These are phyloP conservation scores for Archocentrus centrarchus DNA, from an alignment of 2,113 vertebrate genomes.

Conservation along the genomic window DNA sequence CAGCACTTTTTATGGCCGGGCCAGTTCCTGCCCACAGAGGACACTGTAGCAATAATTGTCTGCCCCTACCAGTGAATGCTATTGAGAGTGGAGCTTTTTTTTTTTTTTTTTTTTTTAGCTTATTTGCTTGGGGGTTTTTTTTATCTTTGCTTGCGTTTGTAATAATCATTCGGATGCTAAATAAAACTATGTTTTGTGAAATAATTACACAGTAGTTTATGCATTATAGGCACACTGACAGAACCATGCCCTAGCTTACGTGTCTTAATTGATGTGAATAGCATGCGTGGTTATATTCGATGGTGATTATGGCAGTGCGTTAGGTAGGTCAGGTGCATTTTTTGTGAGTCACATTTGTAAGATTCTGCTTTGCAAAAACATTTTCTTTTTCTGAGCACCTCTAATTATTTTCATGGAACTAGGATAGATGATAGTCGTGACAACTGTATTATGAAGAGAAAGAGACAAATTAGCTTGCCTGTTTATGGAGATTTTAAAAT, in stretches of 20 bases:
- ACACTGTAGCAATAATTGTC: conserved; percentile 7
- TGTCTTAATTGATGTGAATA: conserved; percentile 11
- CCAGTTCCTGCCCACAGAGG: conserved; percentile 32
- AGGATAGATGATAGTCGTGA: conserved; percentile 38
- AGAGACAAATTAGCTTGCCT: conserved; percentile 20
- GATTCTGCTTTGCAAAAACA: background rate
- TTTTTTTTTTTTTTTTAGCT: background rate
- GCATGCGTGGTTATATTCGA: background rate
- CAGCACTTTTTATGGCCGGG: conserved; percentile 15
- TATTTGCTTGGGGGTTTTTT: background rate
- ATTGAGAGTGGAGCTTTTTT: background rate
- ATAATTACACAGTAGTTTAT: background rate
- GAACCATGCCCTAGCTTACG: background rate
- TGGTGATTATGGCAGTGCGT: conserved; percentile 12
- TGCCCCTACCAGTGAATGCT: background rate
- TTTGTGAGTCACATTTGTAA: conserved; percentile 27
- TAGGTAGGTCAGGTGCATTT: background rate
- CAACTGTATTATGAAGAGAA: conserved; percentile 17
- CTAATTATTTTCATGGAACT: conserved; percentile 19
- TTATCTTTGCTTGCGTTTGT: background rate
- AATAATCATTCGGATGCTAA: background rate
- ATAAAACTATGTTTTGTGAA: background rate
- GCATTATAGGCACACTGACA: background rate
- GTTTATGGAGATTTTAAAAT: background rate
- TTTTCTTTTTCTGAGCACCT: conserved; percentile 16